Conservation (phyloP, 2,113 vertebrate species). For the Carassius auratus region DNA sequence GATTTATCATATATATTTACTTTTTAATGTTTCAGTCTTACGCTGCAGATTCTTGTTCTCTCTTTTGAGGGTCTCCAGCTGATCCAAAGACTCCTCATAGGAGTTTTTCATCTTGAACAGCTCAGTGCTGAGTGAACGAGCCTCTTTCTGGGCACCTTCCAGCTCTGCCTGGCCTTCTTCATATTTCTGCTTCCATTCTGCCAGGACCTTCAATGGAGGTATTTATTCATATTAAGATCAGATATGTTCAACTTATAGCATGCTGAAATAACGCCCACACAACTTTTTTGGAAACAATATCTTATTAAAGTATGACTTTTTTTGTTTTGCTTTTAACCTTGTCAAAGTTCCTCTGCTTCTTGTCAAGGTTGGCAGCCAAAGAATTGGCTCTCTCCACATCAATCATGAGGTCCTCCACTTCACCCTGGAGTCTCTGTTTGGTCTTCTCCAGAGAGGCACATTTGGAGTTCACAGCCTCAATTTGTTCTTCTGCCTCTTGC, state of each 20-base stretch:
- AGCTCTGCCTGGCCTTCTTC: slow-evolving; percentile 72
- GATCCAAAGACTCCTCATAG: slow-evolving; percentile 75
- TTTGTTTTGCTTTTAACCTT: not conserved
- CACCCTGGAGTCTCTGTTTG: slow-evolving; percentile 15
- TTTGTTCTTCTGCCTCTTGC: not conserved
- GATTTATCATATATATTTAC: no score
- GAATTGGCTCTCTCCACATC: slow-evolving; percentile 27
- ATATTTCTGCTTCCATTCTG: slow-evolving; percentile 54
- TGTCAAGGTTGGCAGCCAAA: slow-evolving; percentile 20
- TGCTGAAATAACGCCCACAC: no score
- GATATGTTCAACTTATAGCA: no score
- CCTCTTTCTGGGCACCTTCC: slow-evolving; percentile 80
- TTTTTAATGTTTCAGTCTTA: not conserved
- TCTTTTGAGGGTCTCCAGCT: slow-evolving; percentile 65
- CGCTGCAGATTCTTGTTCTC: slow-evolving; percentile 59
- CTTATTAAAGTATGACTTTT: no score
- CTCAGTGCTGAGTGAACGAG: slow-evolving; percentile 80
- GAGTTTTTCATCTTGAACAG: slow-evolving; percentile 86
- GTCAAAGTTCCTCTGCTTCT: slow-evolving; percentile 20
- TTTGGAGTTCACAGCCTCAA: slow-evolving; percentile 34
- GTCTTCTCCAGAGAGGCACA: slow-evolving; percentile 36
- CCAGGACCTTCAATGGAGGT: slow-evolving; percentile 34
- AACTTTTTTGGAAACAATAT: no score
- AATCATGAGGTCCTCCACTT: slow-evolving; percentile 27
- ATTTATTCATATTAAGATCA: not conserved